Evolutionary conservation across 1,140 invertebrate genomes (phyloP).

Genomic region (Drosophila asahinai): DNA sequence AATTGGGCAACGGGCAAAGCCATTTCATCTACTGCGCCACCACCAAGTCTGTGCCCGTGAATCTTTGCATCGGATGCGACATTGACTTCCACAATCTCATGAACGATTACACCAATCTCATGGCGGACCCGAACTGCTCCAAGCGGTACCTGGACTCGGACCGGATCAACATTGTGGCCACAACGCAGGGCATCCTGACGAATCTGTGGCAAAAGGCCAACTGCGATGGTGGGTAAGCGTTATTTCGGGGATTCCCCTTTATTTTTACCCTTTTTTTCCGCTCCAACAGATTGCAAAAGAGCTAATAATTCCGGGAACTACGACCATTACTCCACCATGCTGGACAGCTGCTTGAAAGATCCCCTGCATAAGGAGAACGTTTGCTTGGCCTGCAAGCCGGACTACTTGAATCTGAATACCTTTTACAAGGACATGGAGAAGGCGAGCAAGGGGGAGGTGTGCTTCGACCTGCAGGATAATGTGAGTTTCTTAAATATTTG

Average conservation of each 20-base stretch:
- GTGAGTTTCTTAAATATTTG: conserved; percentile 22
- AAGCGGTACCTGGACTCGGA: conserved; percentile 62
- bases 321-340: background rate
- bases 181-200: conserved; percentile 56
- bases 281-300: conserved; percentile 56
- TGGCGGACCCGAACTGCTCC: conserved; percentile 53
- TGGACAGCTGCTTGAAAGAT: background rate
- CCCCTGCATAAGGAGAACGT: background rate
- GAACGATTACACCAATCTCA: conserved; percentile 8
- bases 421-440: conserved; percentile 68
- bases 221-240: conserved; percentile 60
- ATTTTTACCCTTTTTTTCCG: background rate
- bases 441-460: conserved; percentile 62
- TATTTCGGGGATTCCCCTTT: conserved; percentile 1
- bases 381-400: conserved; percentile 40
- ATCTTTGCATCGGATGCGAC: conserved; percentile 55
- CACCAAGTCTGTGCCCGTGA: conserved; percentile 59
- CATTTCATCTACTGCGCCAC: conserved; percentile 68
- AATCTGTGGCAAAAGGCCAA: conserved; percentile 68
- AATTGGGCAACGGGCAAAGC: conserved; percentile 56
- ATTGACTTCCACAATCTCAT: background rate
- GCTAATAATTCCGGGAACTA: conserved; percentile 34
- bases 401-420: conserved; percentile 58
- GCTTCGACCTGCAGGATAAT: conserved; percentile 75
- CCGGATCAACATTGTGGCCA: conserved; percentile 69